Conservation (phyloP, 1,140 invertebrate genomes). For the Drosophila varians region DNA sequence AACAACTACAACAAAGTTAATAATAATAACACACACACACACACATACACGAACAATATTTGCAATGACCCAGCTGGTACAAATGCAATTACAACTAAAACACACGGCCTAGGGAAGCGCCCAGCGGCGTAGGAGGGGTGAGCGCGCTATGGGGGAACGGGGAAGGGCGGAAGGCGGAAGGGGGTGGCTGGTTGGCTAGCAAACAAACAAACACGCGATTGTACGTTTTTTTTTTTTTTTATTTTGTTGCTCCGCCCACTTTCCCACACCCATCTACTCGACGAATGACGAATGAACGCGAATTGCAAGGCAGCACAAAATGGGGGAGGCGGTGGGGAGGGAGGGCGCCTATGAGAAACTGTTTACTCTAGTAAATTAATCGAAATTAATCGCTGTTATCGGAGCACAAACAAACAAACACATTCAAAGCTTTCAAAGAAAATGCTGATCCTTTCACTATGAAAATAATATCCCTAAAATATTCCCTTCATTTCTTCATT, state of each 20-base stretch:
- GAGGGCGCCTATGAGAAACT: background rate
- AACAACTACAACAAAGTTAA: conserved; percentile 26
- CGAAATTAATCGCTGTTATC: background rate
- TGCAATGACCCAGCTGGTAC: conserved; percentile 45
- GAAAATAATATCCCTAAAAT: no score
- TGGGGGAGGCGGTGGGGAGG: background rate
- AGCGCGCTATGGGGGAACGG: no score
- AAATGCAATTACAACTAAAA: conserved; percentile 79
- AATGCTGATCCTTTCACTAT: no score
- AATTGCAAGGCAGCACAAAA: background rate
- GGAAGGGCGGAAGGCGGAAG: conserved; percentile 4
- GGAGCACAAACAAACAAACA: no score
- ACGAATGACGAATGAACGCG: conserved; percentile 51
- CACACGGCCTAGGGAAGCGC: conserved; percentile 20
- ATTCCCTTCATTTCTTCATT: no score
- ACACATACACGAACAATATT: conserved; percentile 26
- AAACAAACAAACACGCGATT: conserved; percentile 24
- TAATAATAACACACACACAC: background rate
- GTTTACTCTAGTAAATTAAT: conserved; percentile 4
- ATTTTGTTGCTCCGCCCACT: conserved; percentile 46
- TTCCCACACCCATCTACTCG: conserved; percentile 57
- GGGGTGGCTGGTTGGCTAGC: background rate
- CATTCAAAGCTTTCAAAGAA: no score
- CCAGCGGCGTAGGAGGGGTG: no score
- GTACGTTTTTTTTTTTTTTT: conserved; percentile 14